Conservation (phyloP, 2,113 vertebrate species). For the Stegastes partitus region DNA sequence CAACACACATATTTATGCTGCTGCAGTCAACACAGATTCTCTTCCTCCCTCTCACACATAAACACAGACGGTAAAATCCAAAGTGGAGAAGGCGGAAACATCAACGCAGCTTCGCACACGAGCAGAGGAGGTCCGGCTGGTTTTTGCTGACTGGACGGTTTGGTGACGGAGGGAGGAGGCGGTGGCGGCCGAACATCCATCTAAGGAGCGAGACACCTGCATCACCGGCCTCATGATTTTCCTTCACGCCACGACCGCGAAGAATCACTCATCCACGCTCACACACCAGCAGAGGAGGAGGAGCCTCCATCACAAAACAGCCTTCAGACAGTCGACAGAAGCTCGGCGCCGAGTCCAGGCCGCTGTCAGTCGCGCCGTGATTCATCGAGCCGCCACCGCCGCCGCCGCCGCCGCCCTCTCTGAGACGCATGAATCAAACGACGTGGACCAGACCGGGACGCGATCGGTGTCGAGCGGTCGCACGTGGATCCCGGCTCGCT, state of each 20-base stretch:
- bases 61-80: background rate
- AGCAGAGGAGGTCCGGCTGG: background rate
- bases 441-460: background rate
- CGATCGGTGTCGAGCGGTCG: background rate
- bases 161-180: constrained; percentile 45
- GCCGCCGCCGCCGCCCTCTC: background rate
- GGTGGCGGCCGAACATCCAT: constrained; percentile 56
- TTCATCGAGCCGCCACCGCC: constrained; percentile 6
- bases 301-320: constrained; percentile 4
- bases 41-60: background rate
- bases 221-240: constrained; percentile 60
- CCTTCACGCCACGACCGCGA: constrained; percentile 32
- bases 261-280: constrained; percentile 8
- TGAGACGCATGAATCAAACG: constrained; percentile 18
- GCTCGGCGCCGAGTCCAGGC: background rate
- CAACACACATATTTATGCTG: background rate
- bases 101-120: background rate
- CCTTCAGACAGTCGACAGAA: background rate
- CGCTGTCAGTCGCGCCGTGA: constrained; percentile 15
- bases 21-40: constrained; percentile 18
- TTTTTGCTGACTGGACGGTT: constrained; percentile 63
- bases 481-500: background rate
- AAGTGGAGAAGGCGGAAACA: background rate
- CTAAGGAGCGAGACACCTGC: constrained; percentile 47
- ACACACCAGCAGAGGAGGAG: background rate